A percentile compares a stretch with the other conserved stretches of the same genome.
Evolutionary conservation across 2,888 invertebrate genomes (phyloP).

Genomic region (Nowickia ferox): DNA sequence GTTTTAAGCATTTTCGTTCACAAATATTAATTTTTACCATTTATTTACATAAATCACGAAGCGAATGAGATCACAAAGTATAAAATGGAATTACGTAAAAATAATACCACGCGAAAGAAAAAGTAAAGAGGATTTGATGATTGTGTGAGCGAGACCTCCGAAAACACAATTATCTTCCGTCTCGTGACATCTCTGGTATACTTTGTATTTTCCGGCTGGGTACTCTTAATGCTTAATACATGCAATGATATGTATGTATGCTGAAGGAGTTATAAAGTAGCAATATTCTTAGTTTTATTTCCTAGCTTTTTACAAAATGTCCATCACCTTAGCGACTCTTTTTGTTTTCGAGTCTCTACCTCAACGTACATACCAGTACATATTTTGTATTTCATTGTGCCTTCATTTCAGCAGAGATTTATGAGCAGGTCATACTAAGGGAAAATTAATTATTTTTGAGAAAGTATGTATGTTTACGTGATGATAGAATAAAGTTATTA

Average conservation of each 20-base stretch:
- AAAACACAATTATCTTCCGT: no score
- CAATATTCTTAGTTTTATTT: background rate
- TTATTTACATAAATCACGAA: no score
- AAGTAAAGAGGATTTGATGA: no score
- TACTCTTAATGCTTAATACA: background rate
- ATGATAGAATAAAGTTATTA: slow-evolving; percentile 59
- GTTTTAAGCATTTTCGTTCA: no score
- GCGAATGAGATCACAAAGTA: no score
- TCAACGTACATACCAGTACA: no score
- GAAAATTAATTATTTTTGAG: slow-evolving; percentile 67
- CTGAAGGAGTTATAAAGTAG: slow-evolving; percentile 25
- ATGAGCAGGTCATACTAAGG: slow-evolving; percentile 64
- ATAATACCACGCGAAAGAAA: no score
- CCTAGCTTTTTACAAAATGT: background rate
- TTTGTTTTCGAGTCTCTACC: background rate
- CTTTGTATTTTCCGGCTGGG: no score
- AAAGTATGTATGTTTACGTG: slow-evolving; percentile 65
- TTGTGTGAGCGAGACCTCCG: no score
- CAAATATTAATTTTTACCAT: no score
- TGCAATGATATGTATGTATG: background rate
- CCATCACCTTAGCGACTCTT: background rate
- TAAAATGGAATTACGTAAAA: no score
- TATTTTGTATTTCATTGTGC: slow-evolving; percentile 27
- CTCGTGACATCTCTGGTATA: no score
- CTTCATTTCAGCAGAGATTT: slow-evolving; percentile 65